A percentile compares a stretch with the other conserved stretches of the same genome.
These are phyloP conservation scores for Hydrotaea cyrtoneurina DNA, from an alignment of 2,888 invertebrate genomes.

Conservation along the genomic window DNA sequence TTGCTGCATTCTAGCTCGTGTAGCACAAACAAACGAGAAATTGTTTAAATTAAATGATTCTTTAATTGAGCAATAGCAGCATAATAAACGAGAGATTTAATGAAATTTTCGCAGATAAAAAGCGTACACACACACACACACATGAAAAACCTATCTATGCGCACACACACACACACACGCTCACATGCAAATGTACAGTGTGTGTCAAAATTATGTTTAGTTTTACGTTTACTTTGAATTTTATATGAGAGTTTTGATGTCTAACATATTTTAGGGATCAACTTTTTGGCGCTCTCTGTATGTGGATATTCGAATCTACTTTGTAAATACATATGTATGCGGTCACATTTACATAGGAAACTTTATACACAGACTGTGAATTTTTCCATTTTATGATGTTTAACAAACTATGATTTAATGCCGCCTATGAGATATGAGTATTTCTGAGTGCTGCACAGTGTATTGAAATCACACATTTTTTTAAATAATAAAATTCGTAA, in stretches of 20 bases:
- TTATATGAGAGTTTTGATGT: too few relatives aligned
- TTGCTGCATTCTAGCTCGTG: slow-evolving; percentile 35
- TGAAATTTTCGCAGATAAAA: slow-evolving; percentile 31
- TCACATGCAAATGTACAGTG: not conserved
- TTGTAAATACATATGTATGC: not conserved
- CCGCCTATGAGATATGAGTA: not conserved
- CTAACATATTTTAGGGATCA: too few relatives aligned
- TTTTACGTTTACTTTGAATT: too few relatives aligned
- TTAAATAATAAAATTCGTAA: too few relatives aligned
- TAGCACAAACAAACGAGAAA: not conserved
- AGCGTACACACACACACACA: not conserved
- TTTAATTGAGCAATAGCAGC: slow-evolving; percentile 27
- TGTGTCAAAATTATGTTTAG: not conserved
- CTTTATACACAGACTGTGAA: slow-evolving; percentile 6
- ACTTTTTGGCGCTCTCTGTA: not conserved
- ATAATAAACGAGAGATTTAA: slow-evolving; percentile 37
- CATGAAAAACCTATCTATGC: not conserved
- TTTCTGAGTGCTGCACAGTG: not conserved
- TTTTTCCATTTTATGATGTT: slow-evolving; percentile 6
- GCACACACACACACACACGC: not conserved
- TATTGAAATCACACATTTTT: not conserved
- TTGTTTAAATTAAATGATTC: slow-evolving; percentile 37
- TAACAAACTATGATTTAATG: slow-evolving; percentile 25
- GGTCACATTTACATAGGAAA: not conserved
- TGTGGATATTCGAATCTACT: not conserved